Evolutionary conservation across 2,797 vertebrate genomes (phyloP).

Genomic region (Clarias fuscus): DNA sequence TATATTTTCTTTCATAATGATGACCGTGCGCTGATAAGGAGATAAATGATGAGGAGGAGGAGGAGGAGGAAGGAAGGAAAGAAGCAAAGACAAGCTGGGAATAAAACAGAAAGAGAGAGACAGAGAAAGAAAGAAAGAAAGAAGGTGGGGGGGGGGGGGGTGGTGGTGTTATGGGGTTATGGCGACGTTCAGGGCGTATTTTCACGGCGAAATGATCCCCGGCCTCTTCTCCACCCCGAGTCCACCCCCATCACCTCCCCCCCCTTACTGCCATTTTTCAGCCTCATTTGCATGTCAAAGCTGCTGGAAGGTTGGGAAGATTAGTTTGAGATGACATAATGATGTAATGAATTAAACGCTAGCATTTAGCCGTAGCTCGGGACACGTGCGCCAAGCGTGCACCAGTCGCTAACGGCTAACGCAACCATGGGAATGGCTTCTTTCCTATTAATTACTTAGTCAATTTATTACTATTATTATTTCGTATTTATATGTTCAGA

Average conservation of each 20-base stretch:
- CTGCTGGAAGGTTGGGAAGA: conserved; percentile 83
- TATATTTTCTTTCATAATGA: not conserved
- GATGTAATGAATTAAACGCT: conserved; percentile 93
- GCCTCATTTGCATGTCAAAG: conserved; percentile 95
- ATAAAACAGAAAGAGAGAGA: not conserved
- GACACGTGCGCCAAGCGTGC: conserved; percentile 23
- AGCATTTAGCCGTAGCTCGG: conserved; percentile 75
- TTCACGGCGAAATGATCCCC: conserved; percentile 87
- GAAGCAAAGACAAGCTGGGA: conserved; percentile 51
- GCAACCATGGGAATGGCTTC: conserved; percentile 17
- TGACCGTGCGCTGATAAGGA: conserved; percentile 30
- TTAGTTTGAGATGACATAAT: conserved; percentile 94
- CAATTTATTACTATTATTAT: not conserved
- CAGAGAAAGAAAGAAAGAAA: conserved; percentile 50
- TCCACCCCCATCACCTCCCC: conserved; percentile 62
- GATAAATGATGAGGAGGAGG: conserved; percentile 52
- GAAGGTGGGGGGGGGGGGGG: conserved; percentile 30
- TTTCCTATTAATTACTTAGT: not conserved
- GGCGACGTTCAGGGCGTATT: conserved; percentile 80
- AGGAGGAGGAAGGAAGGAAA: conserved; percentile 55
- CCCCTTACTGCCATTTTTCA: conserved; percentile 78
- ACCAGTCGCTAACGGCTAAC: no score
- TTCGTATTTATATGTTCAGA: not conserved
- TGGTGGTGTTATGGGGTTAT: conserved; percentile 38
- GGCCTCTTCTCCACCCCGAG: conserved; percentile 72